These are phyloP conservation scores for Austrofundulus limnaeus DNA, from an alignment of 2,113 vertebrate species.

Conservation along the genomic window DNA sequence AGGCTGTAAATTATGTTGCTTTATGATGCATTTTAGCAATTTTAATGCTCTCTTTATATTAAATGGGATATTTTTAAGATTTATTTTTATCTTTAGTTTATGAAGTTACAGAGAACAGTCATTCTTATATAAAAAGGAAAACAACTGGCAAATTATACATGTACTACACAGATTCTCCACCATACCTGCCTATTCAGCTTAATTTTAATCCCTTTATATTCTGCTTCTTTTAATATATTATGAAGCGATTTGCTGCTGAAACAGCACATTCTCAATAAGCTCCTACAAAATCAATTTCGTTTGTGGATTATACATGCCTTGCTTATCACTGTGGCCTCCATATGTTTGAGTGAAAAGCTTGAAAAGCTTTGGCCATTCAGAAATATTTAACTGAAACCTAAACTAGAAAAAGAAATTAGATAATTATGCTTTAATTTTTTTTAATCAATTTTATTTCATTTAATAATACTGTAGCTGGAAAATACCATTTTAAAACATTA, in stretches of 20 bases:
- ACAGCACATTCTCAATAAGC: conserved; percentile 12
- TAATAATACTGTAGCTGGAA: background rate
- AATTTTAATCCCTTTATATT: background rate
- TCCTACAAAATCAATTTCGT: conserved; percentile 19
- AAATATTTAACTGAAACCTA: background rate
- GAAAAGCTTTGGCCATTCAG: background rate
- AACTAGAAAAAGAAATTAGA: background rate
- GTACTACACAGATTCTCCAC: no score
- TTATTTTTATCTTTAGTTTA: no score
- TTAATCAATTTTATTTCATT: background rate
- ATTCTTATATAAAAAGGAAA: no score
- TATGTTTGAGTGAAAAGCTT: background rate
- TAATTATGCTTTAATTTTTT: background rate
- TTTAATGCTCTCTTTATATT: background rate
- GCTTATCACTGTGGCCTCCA: conserved; percentile 10
- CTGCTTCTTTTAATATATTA: background rate
- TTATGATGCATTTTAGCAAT: background rate
- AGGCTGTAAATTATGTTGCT: background rate
- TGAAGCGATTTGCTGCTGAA: no score
- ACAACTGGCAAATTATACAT: no score
- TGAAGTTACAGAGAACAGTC: no score
- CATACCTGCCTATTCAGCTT: no score
- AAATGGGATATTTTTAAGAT: no score
- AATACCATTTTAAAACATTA: no score
- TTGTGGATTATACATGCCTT: conserved; percentile 8